These are phyloP conservation scores for Fistularia commersonii DNA, from an alignment of 2,797 vertebrate genomes.

Conservation along the genomic window DNA sequence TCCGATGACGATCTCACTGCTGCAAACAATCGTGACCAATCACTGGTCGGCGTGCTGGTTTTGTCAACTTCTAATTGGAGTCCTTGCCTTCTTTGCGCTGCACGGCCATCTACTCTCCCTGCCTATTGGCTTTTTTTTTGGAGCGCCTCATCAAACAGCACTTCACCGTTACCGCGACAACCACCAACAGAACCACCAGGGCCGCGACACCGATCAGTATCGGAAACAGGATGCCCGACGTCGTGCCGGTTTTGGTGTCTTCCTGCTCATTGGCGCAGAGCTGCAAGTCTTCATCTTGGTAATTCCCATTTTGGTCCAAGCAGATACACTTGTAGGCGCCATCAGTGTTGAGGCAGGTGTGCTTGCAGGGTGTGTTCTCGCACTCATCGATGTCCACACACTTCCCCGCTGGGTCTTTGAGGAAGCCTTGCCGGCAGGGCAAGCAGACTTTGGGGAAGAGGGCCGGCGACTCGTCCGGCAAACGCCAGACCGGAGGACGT, in stretches of 20 bases:
- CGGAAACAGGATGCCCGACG: constrained; percentile 64
- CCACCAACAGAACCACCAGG: constrained; percentile 75
- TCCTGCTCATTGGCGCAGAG: not conserved
- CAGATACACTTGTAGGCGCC: constrained; percentile 62
- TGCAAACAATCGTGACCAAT: constrained; percentile 1
- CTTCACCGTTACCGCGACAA: constrained; percentile 71
- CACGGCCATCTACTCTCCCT: constrained; percentile 42
- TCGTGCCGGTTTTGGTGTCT: not conserved
- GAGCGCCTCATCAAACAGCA: constrained; percentile 67
- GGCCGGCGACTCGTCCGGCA: constrained; percentile 8
- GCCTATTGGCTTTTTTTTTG: constrained; percentile 39
- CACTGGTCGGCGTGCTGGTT: constrained; percentile 7
- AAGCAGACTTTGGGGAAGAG: constrained; percentile 51
- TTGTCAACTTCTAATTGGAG: constrained; percentile 45
- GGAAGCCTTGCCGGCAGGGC: constrained; percentile 40
- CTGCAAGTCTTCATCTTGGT: not conserved
- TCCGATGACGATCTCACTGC: no score
- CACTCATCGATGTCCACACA: constrained; percentile 66
- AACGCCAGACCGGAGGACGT: constrained; percentile 22
- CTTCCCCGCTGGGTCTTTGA: constrained; percentile 15
- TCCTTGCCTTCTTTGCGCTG: constrained; percentile 41
- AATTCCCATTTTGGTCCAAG: constrained; percentile 1
- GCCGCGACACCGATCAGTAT: constrained; percentile 70
- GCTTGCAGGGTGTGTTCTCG: constrained; percentile 13
- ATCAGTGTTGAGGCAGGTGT: constrained; percentile 43